These are phyloP conservation scores for Cynocephalus volans DNA, from an alignment of 2,113 vertebrate species.

Conservation along the genomic window DNA sequence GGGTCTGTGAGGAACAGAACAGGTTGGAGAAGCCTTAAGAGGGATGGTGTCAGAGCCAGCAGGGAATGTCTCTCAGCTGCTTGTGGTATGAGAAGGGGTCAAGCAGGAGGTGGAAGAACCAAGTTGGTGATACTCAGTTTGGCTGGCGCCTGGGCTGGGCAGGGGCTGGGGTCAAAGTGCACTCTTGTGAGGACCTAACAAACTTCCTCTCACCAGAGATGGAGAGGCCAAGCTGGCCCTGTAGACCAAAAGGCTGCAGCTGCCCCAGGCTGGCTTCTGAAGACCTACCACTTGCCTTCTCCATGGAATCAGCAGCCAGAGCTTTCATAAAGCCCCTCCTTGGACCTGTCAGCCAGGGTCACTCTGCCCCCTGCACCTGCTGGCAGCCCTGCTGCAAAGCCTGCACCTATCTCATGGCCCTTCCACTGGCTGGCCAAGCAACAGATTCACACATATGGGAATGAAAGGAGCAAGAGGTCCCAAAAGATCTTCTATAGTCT, in stretches of 20 bases:
- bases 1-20: not conserved
- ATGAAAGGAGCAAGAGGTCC: not conserved
- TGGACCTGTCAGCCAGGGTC: not conserved
- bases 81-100: not conserved
- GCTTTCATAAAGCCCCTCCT: not conserved
- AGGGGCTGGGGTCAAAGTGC: not conserved
- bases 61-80: not conserved
- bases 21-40: not conserved
- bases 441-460: not conserved
- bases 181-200: not conserved
- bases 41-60: not conserved
- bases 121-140: not conserved
- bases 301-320: not conserved
- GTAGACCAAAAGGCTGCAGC: not conserved
- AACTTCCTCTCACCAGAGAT: not conserved
- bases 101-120: not conserved
- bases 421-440: not conserved
- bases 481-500: constrained; percentile 15
- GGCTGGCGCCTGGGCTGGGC: not conserved
- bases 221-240: not conserved
- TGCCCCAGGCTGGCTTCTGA: not conserved
- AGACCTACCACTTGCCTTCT: not conserved
- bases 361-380: not conserved
- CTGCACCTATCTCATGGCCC: not conserved
- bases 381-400: not conserved